phyloP scores from a whole-genome alignment of 2,797 vertebrate genomes.

The Crotalus adamanteus region DNA sequence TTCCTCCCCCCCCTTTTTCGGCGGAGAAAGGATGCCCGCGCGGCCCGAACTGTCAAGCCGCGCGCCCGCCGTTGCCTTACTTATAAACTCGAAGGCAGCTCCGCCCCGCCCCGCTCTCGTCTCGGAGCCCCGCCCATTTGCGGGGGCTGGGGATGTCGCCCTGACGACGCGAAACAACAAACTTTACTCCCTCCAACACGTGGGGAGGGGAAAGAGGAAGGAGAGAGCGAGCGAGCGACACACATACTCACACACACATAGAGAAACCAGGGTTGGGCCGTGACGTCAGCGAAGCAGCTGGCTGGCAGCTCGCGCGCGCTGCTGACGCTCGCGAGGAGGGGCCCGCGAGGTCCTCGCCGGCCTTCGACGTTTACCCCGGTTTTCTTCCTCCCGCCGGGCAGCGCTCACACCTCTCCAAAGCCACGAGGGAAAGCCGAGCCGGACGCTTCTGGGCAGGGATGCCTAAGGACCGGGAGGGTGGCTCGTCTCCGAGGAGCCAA shows the following conservation, averaged over 20 bases:
- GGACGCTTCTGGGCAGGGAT: not conserved
- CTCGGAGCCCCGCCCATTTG: conserved; percentile 13
- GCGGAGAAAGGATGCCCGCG: not conserved
- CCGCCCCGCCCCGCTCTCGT: conserved; percentile 31
- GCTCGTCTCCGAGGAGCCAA: not conserved
- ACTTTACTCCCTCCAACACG: conserved; percentile 56
- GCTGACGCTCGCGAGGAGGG: conserved; percentile 60
- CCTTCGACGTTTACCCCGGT: not conserved
- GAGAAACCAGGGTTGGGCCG: conserved; percentile 19
- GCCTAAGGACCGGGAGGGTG: not conserved
- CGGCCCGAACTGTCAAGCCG: conserved; percentile 56
- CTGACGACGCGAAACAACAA: conserved; percentile 71
- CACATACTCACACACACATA: not conserved
- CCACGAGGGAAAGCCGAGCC: too few species aligned
- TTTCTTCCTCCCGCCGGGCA: not conserved
- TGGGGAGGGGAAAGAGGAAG: conserved; percentile 46
- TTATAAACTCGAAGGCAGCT: conserved; percentile 38
- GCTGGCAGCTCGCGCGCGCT: conserved; percentile 49
- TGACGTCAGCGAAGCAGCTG: conserved; percentile 71
- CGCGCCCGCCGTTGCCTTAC: conserved; percentile 5
- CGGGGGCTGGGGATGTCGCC: conserved; percentile 41
- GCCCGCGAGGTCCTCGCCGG: conserved; percentile 27
- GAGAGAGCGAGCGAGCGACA: not conserved
- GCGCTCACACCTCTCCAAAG: not conserved
- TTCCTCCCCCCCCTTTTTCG: not conserved